Evolutionary conservation across 2,888 invertebrate genomes (phyloP).

Genomic region (Amorpha juglandis): DNA sequence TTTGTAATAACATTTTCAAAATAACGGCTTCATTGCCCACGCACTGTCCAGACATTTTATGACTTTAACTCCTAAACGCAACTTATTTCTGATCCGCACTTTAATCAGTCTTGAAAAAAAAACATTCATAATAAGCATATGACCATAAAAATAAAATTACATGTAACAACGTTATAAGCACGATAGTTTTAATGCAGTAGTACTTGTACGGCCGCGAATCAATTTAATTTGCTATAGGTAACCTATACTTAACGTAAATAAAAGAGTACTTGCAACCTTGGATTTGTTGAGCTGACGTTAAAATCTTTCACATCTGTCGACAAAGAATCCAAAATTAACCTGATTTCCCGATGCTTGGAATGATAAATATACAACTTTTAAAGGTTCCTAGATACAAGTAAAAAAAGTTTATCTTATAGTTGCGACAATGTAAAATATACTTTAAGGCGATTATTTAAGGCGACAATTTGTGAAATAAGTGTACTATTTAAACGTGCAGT

Average conservation of each 20-base stretch:
- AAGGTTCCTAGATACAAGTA: slow-evolving; percentile 65
- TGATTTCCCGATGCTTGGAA: slow-evolving; percentile 60
- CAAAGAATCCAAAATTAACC: slow-evolving; percentile 51
- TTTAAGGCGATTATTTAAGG: slow-evolving; percentile 40
- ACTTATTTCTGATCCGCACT: background rate
- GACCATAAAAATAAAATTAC: no score
- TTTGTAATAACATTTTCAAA: slow-evolving; percentile 25
- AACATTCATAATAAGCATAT: no score
- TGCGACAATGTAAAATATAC: slow-evolving; percentile 44
- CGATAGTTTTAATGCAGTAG: no score
- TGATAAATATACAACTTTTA: slow-evolving; percentile 63
- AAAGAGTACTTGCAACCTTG: slow-evolving; percentile 1
- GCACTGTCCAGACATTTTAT: slow-evolving; percentile 1
- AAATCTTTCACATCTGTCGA: slow-evolving; percentile 17
- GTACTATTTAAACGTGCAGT: slow-evolving; percentile 30
- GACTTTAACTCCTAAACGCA: background rate
- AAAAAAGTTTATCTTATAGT: slow-evolving; percentile 42
- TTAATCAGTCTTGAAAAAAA: no score
- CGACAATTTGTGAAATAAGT: slow-evolving; percentile 35
- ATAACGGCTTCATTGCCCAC: background rate
- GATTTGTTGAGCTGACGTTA: slow-evolving; percentile 14
- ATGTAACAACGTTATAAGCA: no score
- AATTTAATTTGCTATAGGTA: background rate
- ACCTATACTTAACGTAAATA: background rate
- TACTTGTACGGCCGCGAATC: background rate